These are phyloP conservation scores for Azorinus chamasolen DNA, from an alignment of 2,888 invertebrate species.

Conservation along the genomic window DNA sequence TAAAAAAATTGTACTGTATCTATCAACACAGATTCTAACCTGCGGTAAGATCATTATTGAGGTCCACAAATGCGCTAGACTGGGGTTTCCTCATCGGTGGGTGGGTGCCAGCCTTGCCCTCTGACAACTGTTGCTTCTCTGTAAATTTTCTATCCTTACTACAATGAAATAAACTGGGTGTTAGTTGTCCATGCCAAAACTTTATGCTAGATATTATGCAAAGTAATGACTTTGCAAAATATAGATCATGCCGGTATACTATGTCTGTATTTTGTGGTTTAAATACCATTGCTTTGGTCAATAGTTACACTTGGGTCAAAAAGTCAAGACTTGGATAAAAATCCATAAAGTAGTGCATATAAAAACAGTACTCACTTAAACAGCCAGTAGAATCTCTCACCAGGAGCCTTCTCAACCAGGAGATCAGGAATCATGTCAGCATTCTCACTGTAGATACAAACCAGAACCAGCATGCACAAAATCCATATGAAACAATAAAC, in stretches of 20 bases:
- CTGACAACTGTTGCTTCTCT: constrained; percentile 19
- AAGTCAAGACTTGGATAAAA: too few species aligned
- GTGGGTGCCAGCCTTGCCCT: constrained; percentile 8
- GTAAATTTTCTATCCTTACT: constrained; percentile 61
- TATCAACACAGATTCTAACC: constrained; percentile 64
- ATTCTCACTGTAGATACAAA: constrained; percentile 93
- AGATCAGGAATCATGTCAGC: constrained; percentile 97
- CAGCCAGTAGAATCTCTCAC: constrained; percentile 73
- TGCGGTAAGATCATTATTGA: constrained; percentile 94
- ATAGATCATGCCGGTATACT: too few species aligned
- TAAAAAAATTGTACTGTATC: too few species aligned
- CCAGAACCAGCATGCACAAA: too few species aligned
- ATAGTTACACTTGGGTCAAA: too few species aligned
- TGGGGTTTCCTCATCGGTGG: constrained; percentile 89
- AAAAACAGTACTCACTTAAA: constrained; percentile 66
- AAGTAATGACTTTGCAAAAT: too few species aligned
- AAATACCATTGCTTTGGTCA: too few species aligned
- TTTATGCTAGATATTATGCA: too few species aligned
- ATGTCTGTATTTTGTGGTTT: too few species aligned
- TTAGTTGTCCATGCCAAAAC: too few species aligned
- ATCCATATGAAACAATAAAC: too few species aligned
- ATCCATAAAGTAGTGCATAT: too few species aligned
- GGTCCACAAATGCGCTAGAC: constrained; percentile 95
- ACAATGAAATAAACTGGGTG: constrained; percentile 34
- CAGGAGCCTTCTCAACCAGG: constrained; percentile 90